Conservation (phyloP, 1,140 invertebrate genomes). For the Drosophila orosa region DNA sequence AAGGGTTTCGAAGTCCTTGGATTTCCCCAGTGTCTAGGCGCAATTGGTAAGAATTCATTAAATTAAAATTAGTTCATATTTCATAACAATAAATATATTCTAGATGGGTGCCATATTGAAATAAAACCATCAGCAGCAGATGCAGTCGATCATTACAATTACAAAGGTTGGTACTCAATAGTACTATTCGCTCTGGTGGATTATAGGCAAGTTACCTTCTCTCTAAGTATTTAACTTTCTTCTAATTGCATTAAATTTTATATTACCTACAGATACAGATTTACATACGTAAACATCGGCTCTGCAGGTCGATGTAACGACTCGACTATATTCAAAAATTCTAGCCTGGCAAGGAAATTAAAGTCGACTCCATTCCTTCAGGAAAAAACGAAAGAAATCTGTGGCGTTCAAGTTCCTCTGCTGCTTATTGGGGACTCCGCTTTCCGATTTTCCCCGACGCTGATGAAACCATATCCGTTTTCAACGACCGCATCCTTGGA, state of each 20-base stretch:
- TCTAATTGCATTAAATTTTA: neutral
- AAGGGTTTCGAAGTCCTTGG: no score
- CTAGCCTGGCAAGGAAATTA: neutral
- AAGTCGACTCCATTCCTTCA: neutral
- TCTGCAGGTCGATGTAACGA: neutral
- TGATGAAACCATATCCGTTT: neutral
- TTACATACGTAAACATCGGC: neutral
- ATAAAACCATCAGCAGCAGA: constrained; percentile 1
- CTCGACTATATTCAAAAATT: neutral
- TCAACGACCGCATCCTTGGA: neutral
- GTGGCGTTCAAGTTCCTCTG: no score
- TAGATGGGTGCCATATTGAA: neutral
- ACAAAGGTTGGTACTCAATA: neutral
- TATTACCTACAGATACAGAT: constrained; percentile 2
- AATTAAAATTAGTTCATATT: no score
- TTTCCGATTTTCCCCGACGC: no score
- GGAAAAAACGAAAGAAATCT: no score
- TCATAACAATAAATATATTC: no score
- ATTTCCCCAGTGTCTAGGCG: no score
- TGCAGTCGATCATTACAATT: neutral
- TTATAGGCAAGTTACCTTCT: neutral
- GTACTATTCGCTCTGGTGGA: neutral
- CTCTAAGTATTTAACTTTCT: neutral
- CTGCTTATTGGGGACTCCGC: no score
- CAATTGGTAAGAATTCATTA: no score